Conservation (phyloP, 92 coral and sea anemone genomes). For the Siderastrea radians region DNA sequence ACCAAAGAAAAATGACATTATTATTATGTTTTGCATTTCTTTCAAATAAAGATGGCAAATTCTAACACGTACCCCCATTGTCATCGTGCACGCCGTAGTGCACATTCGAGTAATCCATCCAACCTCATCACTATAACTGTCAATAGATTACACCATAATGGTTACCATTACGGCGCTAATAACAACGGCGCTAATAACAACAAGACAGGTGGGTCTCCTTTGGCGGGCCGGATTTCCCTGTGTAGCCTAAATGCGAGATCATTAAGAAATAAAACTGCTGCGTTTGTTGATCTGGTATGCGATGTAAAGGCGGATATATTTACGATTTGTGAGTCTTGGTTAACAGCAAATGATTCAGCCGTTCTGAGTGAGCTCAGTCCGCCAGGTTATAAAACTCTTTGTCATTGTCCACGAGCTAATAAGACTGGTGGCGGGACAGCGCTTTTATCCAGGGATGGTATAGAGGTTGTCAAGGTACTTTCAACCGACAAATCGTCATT, state of each 20-base stretch:
- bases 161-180: no score
- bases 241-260: not conserved
- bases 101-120: no score
- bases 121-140: no score
- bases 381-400: conserved; percentile 27
- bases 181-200: not conserved
- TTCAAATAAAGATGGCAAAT: no score
- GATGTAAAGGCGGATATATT: conserved; percentile 32
- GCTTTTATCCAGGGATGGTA: conserved; percentile 27
- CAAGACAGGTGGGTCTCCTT: not conserved
- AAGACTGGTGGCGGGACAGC: conserved; percentile 43
- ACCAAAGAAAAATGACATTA: no score
- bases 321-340: conserved; percentile 40
- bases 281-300: conserved; percentile 39
- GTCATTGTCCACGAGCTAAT: conserved; percentile 24
- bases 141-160: no score
- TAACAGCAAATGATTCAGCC: conserved; percentile 25
- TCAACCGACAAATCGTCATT: conserved; percentile 36
- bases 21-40: no score
- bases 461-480: conserved; percentile 18
- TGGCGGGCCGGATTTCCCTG: not conserved
- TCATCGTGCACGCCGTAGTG: no score
- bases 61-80: no score
- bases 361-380: conserved; percentile 51
- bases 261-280: conserved; percentile 41